phyloP scores from a whole-genome alignment of 2,113 vertebrate species.

The Seriola quinqueradiata region DNA sequence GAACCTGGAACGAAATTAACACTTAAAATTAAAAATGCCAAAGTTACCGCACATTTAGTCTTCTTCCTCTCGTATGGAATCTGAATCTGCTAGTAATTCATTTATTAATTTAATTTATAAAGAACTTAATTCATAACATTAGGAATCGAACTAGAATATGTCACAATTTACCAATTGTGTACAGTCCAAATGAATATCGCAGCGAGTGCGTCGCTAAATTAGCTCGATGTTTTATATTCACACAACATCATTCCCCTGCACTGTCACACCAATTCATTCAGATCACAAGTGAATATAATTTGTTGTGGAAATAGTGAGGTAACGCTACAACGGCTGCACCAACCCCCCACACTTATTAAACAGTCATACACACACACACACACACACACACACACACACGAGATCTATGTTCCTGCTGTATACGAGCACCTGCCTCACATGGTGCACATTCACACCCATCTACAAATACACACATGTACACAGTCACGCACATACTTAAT shows the following conservation, averaged over 20 bases:
- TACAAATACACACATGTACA: background rate
- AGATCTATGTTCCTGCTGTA: background rate
- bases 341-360: constrained; percentile 38
- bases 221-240: constrained; percentile 55
- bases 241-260: constrained; percentile 52
- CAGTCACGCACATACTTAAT: background rate
- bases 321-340: constrained; percentile 10
- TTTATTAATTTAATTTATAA: too few species aligned
- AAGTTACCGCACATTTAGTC: background rate
- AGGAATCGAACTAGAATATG: background rate
- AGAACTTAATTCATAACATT: background rate
- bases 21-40: background rate
- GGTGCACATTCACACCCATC: constrained; percentile 11
- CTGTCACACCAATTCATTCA: constrained; percentile 71
- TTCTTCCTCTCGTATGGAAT: background rate
- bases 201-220: background rate
- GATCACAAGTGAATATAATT: constrained; percentile 71
- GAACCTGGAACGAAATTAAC: background rate
- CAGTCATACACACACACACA: constrained; percentile 10
- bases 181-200: background rate
- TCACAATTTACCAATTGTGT: constrained; percentile 13
- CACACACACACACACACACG: background rate
- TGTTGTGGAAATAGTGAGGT: constrained; percentile 69
- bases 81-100: background rate
- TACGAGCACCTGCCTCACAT: background rate